Conservation (phyloP, 2,888 invertebrate genomes). For the Nymphalis c-album region DNA sequence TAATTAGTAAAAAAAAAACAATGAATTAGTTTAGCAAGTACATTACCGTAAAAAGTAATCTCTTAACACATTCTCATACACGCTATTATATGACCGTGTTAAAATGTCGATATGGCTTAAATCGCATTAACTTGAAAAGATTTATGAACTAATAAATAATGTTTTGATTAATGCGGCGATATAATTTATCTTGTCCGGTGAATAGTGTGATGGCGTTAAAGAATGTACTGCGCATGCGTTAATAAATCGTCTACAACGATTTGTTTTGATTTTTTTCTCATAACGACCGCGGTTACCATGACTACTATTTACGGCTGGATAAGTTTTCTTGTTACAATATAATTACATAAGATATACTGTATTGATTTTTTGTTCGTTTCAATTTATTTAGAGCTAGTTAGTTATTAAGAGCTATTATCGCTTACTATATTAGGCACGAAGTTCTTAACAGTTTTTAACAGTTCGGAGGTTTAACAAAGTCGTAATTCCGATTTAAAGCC, state of each 20-base stretch:
- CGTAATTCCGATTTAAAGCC: too few species aligned
- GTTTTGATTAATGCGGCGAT: constrained; percentile 31
- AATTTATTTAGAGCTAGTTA: too few species aligned
- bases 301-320: neutral
- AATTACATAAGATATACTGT: too few species aligned
- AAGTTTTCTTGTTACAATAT: too few species aligned
- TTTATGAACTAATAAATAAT: constrained; percentile 32
- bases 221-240: constrained; percentile 14
- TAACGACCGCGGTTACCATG: neutral
- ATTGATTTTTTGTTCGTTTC: too few species aligned
- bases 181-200: constrained; percentile 21
- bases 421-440: too few species aligned
- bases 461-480: too few species aligned
- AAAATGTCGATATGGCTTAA: neutral
- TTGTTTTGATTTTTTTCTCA: constrained; percentile 18
- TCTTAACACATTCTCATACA: neutral
- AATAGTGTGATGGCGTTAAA: constrained; percentile 13
- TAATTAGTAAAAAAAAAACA: too few species aligned
- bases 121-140: constrained; percentile 16
- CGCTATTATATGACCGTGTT: neutral
- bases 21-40: too few species aligned
- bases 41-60: neutral
- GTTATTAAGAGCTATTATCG: too few species aligned
- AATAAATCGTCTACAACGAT: constrained; percentile 21
- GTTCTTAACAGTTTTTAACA: too few species aligned